Evolutionary conservation across 1,140 invertebrate genomes (phyloP), one percentile per base, ranked within the genome.

Genomic region (Monomorium pharaonis): DNA sequence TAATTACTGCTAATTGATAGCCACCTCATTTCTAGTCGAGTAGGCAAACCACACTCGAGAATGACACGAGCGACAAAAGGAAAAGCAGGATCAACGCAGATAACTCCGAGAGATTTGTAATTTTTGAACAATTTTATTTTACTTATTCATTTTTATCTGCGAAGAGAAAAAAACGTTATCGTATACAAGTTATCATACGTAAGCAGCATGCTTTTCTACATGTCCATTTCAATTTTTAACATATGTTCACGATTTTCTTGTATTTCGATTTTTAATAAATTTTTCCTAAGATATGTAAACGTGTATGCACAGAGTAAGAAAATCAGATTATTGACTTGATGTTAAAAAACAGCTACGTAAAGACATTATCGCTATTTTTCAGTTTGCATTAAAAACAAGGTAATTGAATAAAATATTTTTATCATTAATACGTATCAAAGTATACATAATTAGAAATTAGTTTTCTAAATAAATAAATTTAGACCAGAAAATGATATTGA

Each of bases 1-100:
- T 88, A 86, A 88, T 88, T 86, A 77, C 42, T 49, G 49, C 74
- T 88, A 86, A 87, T 88, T 86, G 85, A 70, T 88, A 88, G 72
- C 51, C 60, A 58, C 62, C 62, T 37, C 33, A 51, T 44, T 74
- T 12, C 14, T n/a, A 27, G 27, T 16, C 10, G 12, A 70, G 18
- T 37, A 65, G 47, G 16, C 21, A 37, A 30, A 49, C 54, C 37
- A 37, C 33, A 56, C 3, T 4, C n/a, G 24, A 69, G 42, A 69
- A 0, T n/a, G n/a, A 69, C 16, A 14, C 24, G 24, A 69, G 24
- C 14, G 16, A 49, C 6, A 47, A 47, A 30, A 60, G 16, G 18
- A 58, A 47, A 47, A 18, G 16, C 3, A 24, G 3, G 16, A 70
- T 14, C 16, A 27, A 27, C 3, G 24, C 42, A 47, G 7, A 27